Percentiles rank a stretch among this genome's conserved stretches.
Evolutionary conservation across 2,888 invertebrate species (phyloP).

Genomic region (Melinopterus prodromus): DNA sequence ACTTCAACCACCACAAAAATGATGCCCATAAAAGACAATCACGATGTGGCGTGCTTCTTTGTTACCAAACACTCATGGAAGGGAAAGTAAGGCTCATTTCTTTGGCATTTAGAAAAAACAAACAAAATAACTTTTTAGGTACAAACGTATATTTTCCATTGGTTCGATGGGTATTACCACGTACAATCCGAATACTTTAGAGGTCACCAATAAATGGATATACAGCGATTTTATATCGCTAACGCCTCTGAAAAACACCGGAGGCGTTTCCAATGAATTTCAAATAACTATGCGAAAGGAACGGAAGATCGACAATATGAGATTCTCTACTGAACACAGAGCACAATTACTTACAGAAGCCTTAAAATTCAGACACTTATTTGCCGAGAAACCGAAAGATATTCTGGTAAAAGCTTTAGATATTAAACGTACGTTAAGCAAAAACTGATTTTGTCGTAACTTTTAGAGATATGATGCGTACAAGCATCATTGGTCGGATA

Average conservation of each 20-base stretch:
- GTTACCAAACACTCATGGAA: conserved; percentile 99
- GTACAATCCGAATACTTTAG: conserved; percentile 90
- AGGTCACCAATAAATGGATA: conserved; percentile 93
- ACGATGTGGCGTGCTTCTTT: conserved; percentile 95
- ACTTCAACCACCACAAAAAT: conserved; percentile 61
- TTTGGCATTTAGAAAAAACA: conserved; percentile 10
- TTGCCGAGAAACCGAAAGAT: conserved; percentile 84
- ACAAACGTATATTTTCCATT: conserved; percentile 96
- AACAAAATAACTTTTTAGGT: conserved; percentile 64
- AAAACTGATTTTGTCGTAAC: conserved; percentile 31
- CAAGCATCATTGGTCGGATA: conserved; percentile 98
- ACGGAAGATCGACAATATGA: conserved; percentile 92
- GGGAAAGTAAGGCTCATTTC: conserved; percentile 78
- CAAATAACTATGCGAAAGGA: conserved; percentile 87
- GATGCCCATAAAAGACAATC: conserved; percentile 89
- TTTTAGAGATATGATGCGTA: conserved; percentile 77
- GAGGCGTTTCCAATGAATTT: conserved; percentile 71
- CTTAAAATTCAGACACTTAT: conserved; percentile 79
- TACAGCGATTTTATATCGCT: conserved; percentile 82
- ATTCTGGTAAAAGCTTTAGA: conserved; percentile 68
- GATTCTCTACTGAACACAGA: conserved; percentile 95
- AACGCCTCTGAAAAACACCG: conserved; percentile 59
- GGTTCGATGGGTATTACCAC: conserved; percentile 96
- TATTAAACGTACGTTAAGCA: not conserved
- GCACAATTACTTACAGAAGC: conserved; percentile 92